Evolutionary conservation across 64 coral and sea anemone species (phyloP).

Genomic region (Stylophora pistillata): DNA sequence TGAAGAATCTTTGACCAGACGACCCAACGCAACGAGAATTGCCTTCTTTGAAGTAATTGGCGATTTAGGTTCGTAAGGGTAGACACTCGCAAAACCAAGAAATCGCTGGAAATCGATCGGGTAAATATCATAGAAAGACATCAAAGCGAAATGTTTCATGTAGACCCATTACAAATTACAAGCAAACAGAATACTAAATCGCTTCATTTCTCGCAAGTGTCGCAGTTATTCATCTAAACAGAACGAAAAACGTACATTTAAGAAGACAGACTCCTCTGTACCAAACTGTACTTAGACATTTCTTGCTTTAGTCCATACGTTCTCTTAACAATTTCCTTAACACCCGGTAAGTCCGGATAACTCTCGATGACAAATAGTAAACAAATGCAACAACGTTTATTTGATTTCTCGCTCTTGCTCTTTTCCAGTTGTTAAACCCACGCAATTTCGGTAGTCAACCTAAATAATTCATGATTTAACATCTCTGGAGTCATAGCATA

Average conservation of each 20-base stretch:
- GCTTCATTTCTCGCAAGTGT: background rate
- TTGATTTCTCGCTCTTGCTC: background rate
- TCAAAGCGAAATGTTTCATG: background rate
- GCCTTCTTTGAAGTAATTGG: background rate
- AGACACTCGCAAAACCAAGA: background rate
- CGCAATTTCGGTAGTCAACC: background rate
- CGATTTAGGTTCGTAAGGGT: background rate
- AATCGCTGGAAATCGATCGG: background rate
- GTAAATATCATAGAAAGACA: background rate
- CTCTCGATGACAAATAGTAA: background rate
- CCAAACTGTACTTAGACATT: background rate
- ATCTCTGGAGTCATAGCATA: background rate
- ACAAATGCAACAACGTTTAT: background rate
- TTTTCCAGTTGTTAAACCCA: background rate
- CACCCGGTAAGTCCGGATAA: background rate
- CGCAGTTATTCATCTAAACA: background rate
- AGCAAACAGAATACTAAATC: background rate
- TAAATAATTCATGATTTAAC: background rate
- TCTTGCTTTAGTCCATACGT: background rate
- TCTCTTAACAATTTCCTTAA: background rate
- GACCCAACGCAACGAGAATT: background rate
- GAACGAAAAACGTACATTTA: no score
- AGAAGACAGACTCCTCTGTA: background rate
- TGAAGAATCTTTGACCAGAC: background rate
- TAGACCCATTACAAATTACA: background rate